A percentile compares a stretch with the other conserved stretches of the same genome.
These are phyloP conservation scores for Sphaerophoria taeniata DNA, from an alignment of 2,888 invertebrate genomes.

Conservation along the genomic window DNA sequence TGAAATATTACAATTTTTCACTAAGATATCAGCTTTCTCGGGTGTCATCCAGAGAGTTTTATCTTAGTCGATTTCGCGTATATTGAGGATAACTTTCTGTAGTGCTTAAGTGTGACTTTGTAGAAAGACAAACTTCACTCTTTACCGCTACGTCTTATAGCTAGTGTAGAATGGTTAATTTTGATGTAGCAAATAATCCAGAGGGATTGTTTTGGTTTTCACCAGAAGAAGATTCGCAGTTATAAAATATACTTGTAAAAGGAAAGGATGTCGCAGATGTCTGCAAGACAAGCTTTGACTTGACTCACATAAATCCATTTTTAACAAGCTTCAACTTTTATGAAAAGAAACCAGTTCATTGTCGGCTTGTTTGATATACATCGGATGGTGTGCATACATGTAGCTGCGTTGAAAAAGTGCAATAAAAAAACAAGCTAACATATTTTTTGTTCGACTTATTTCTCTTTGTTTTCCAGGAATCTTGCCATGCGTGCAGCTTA, in stretches of 20 bases:
- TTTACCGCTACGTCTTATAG: neutral
- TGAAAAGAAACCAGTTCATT: conserved; percentile 29
- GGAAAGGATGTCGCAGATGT: conserved; percentile 43
- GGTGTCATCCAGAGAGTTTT: conserved; percentile 65
- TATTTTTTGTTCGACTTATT: conserved; percentile 9
- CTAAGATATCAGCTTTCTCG: conserved; percentile 61
- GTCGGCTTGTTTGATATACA: conserved; percentile 23
- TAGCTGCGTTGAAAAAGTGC: conserved; percentile 30
- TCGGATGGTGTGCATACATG: too few species aligned
- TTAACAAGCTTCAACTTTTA: conserved; percentile 64
- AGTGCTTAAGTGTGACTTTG: conserved; percentile 70
- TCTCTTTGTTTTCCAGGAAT: conserved; percentile 44
- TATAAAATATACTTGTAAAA: neutral
- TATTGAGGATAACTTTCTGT: conserved; percentile 72
- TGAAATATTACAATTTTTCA: conserved; percentile 73
- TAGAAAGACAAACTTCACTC: conserved; percentile 41
- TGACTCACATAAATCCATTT: conserved; percentile 62
- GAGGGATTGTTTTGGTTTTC: conserved; percentile 33
- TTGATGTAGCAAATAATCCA: conserved; percentile 61
- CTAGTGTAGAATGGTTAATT: conserved; percentile 58
- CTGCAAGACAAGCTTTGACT: conserved; percentile 60
- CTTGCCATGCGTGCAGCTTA: conserved; percentile 32
- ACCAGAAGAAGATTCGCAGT: neutral
- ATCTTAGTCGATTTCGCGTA: conserved; percentile 69
- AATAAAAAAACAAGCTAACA: conserved; percentile 52